These are phyloP conservation scores for Thrips palmi DNA, from an alignment of 1,140 invertebrate species.

Conservation along the genomic window DNA sequence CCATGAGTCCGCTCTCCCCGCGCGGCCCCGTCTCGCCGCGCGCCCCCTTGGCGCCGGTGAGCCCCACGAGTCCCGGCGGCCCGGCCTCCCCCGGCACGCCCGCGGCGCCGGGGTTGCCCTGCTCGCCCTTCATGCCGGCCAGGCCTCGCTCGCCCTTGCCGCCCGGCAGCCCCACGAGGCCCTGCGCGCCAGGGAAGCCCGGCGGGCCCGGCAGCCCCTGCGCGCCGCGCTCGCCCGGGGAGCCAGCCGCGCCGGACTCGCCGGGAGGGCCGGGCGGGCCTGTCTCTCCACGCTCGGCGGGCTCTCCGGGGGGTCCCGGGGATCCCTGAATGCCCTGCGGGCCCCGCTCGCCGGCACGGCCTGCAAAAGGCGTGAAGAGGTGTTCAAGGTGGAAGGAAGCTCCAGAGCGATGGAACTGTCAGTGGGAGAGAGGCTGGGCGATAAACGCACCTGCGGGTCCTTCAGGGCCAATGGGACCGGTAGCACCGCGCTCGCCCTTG, in stretches of 20 bases:
- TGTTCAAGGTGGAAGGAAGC: not conserved
- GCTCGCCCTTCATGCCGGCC: constrained; percentile 45
- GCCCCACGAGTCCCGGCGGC: constrained; percentile 37
- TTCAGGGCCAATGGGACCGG: constrained; percentile 39
- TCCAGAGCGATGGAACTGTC: not conserved
- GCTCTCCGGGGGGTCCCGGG: constrained; percentile 51
- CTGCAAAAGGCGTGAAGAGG: constrained; percentile 18
- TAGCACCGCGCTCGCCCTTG: constrained; percentile 50
- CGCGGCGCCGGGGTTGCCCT: constrained; percentile 43
- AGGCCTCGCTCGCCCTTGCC: constrained; percentile 53
- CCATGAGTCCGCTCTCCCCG: constrained; percentile 54
- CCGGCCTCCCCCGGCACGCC: constrained; percentile 39
- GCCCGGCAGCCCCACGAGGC: constrained; percentile 45
- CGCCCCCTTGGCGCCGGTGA: constrained; percentile 48
- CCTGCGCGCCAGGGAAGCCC: constrained; percentile 44
- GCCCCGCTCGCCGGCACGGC: constrained; percentile 47
- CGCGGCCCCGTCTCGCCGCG: constrained; percentile 53
- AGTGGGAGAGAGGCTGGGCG: too few species aligned
- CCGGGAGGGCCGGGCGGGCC: constrained; percentile 51
- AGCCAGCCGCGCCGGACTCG: constrained; percentile 48
- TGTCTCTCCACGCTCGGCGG: constrained; percentile 52
- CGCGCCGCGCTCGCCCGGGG: constrained; percentile 42
- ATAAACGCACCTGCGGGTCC: constrained; percentile 36
- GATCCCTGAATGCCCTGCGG: constrained; percentile 45
- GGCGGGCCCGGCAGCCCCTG: constrained; percentile 34